Base-by-base conservation (phyloP, 2,113 vertebrate genomes). In the Diphyllodes magnificus region DNA sequence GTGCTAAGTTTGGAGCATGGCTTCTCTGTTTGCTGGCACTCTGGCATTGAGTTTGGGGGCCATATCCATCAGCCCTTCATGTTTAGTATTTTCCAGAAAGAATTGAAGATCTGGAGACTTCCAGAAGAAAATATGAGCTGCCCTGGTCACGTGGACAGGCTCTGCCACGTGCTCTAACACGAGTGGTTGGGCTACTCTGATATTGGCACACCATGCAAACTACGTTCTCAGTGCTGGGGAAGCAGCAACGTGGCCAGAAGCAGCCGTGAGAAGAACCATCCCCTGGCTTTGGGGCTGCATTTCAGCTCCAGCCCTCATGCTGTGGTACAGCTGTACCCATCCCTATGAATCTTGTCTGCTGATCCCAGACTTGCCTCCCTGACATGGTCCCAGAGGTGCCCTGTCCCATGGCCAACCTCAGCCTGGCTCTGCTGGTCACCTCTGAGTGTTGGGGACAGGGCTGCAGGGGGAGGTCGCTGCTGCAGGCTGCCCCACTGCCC, bases 271-370 rank as follows among this genome's bases (percentile, higher is more conserved):
- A 85, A 42, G 39, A 82, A 20, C 40, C 59, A 24, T 53, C 22
- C 25, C 5, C 0, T 0, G n/a, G 7, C 15, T 56, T 51, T 49
- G 21, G 59, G 19, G 16, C 15, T 8, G 2, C 33, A 10, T 77
- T 72, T 83, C 83, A 72, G 35, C 71, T 59, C 44, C 39, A 75
- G 59, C 21, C 10, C 59, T 80, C 1, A 0, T 30, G 30, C 27
- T 63, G 13, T 18, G 18, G 11, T 68, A 33, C 25, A 71, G 71
- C 21, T 56, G 9, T 44, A 27, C 30, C 17, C 4, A 3, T 18
- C 42, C 37, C 28, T n/a, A 2, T 9, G 50, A 33, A 30, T 39
- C 23, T 42, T 8, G 3, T 7, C 65, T 76, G 79, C 28, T 85
- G 53, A 37, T 31, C 15, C 44, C 20, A 76, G 13, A 31, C 24